Conservation (phyloP, 1,140 invertebrate genomes). For the Camponotus floridanus region DNA sequence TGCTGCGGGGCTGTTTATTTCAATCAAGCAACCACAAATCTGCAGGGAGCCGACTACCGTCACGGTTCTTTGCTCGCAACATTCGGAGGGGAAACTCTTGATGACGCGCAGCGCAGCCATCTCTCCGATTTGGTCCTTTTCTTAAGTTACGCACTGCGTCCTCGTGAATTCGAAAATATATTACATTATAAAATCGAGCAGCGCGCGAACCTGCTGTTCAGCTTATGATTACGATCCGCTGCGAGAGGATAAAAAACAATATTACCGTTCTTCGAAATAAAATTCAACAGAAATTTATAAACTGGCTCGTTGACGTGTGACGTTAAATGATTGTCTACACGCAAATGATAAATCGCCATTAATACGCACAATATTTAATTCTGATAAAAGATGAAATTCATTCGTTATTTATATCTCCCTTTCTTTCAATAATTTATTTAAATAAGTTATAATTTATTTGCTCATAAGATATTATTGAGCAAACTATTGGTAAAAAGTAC, state of each 20-base stretch:
- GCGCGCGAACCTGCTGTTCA: not conserved
- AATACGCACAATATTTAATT: not conserved
- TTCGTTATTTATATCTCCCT: not conserved
- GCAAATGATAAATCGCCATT: not conserved
- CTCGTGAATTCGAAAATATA: constrained; percentile 64
- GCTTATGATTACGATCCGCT: constrained; percentile 21
- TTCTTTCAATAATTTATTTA: not conserved
- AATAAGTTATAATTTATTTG: not conserved
- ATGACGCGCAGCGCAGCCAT: not conserved
- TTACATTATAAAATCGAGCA: constrained; percentile 58
- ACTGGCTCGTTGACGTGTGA: not conserved
- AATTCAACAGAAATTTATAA: constrained; percentile 33
- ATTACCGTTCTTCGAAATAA: not conserved
- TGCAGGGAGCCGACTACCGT: constrained; percentile 69
- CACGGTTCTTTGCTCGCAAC: constrained; percentile 50
- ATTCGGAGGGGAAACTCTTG: constrained; percentile 46
- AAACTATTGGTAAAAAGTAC: not conserved
- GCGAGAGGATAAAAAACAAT: constrained; percentile 29
- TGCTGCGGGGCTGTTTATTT: constrained; percentile 76
- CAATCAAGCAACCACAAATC: constrained; percentile 80
- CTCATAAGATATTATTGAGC: not conserved
- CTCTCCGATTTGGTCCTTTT: not conserved
- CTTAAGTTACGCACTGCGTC: constrained; percentile 11
- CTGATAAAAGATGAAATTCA: not conserved
- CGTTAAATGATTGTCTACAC: not conserved